These are phyloP conservation scores for Chitala chitala DNA, from an alignment of 2,113 vertebrate species.

Conservation along the genomic window DNA sequence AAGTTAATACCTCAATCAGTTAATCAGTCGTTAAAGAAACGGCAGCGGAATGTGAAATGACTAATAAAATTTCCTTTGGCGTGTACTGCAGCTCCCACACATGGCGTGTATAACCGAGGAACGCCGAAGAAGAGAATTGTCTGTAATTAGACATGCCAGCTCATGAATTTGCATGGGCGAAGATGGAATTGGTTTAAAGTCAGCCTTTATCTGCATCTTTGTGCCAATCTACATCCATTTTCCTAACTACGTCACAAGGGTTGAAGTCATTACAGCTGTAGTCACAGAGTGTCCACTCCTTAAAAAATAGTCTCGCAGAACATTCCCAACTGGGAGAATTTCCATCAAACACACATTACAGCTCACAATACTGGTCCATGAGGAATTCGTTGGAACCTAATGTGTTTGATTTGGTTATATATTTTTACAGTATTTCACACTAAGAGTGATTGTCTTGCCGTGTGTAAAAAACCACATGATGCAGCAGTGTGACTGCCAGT, in stretches of 20 bases:
- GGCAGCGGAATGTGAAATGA: constrained; percentile 26
- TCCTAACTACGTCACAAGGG: not conserved
- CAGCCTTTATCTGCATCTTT: constrained; percentile 35
- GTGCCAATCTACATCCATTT: constrained; percentile 20
- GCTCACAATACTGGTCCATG: too few relatives aligned
- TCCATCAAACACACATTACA: not conserved
- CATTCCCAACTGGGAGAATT: constrained; percentile 1
- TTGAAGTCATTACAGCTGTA: not conserved
- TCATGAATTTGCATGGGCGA: constrained; percentile 47
- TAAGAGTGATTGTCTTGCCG: too few relatives aligned
- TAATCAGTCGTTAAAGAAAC: constrained; percentile 36
- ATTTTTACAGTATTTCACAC: constrained; percentile 15
- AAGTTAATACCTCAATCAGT: constrained; percentile 38
- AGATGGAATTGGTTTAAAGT: constrained; percentile 26
- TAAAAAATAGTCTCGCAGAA: not conserved
- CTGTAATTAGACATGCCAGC: constrained; percentile 41
- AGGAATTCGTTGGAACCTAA: not conserved
- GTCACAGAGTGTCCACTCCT: not conserved
- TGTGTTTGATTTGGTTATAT: constrained; percentile 17
- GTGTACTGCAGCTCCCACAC: constrained; percentile 29
- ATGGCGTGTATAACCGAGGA: constrained; percentile 39
- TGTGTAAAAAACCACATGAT: too few relatives aligned
- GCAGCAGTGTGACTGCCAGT: too few relatives aligned
- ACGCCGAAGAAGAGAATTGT: constrained; percentile 42
- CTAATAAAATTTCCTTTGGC: constrained; percentile 32